phyloP scores from a whole-genome alignment of 2,888 invertebrate genomes.

The Drosophila prolongata region DNA sequence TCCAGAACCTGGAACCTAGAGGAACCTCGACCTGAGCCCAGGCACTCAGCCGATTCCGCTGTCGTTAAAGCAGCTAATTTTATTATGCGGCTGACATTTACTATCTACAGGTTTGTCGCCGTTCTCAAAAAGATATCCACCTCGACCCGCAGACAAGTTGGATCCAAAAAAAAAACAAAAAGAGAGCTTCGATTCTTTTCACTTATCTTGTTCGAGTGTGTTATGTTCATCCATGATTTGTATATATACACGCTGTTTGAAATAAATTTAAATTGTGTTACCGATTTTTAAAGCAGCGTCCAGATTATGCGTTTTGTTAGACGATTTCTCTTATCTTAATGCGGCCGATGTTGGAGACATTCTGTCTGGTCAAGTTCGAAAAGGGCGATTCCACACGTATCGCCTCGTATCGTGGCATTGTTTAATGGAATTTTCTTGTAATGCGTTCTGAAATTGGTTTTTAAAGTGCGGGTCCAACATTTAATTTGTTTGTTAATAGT shows the following conservation, averaged over 20 bases:
- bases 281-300: constrained; percentile 74
- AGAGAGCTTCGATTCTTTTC: constrained; percentile 27
- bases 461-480: constrained; percentile 80
- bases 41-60: constrained; percentile 54
- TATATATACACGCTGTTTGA: constrained; percentile 56
- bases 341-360: constrained; percentile 66
- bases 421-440: constrained; percentile 81
- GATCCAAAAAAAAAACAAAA: constrained; percentile 1
- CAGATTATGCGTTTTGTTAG: constrained; percentile 83
- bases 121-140: constrained; percentile 24
- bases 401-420: constrained; percentile 48
- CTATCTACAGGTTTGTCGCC: constrained; percentile 58
- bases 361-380: constrained; percentile 51
- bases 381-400: constrained; percentile 11
- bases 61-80: constrained; percentile 80
- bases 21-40: constrained; percentile 7
- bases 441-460: constrained; percentile 76
- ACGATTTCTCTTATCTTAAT: constrained; percentile 82
- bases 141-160: constrained; percentile 35
- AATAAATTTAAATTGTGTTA: constrained; percentile 79
- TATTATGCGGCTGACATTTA: constrained; percentile 76
- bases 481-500: constrained; percentile 81
- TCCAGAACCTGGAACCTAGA: constrained; percentile 46
- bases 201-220: constrained; percentile 74
- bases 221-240: constrained; percentile 67